phyloP scores from a whole-genome alignment of 2,113 vertebrate species.

The Microtus ochrogaster region DNA sequence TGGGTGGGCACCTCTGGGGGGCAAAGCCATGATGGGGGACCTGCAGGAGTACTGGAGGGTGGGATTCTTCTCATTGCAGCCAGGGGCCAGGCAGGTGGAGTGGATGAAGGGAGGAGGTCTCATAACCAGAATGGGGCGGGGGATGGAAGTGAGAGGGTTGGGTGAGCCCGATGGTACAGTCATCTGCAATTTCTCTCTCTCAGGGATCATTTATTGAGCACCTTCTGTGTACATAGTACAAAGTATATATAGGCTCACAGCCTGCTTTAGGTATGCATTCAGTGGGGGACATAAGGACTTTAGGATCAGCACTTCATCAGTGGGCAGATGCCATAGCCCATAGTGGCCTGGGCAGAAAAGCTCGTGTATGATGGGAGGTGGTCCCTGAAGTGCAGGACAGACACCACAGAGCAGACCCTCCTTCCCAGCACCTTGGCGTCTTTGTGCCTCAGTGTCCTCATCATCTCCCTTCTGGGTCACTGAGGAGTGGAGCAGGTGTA shows the following conservation, averaged over 20 bases:
- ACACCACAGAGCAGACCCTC: not conserved
- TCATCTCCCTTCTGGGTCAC: not conserved
- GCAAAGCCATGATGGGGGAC: not conserved
- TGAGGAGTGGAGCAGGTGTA: not conserved
- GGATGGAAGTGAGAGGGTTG: too few relatives aligned
- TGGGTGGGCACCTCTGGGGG: not conserved
- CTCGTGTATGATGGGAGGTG: not conserved
- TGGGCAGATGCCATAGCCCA: not conserved
- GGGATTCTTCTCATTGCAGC: not conserved
- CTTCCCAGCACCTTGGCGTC: not conserved
- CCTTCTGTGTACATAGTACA: not conserved
- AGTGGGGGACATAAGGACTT: not conserved
- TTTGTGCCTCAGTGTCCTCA: not conserved
- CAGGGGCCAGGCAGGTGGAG: not conserved
- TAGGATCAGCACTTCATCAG: not conserved
- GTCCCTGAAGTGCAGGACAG: rapidly evolving
- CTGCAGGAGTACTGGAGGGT: not conserved
- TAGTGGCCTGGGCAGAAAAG: not conserved
- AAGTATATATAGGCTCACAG: not conserved
- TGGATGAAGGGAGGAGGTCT: not conserved
- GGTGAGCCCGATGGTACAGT: not conserved
- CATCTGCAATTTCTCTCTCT: not conserved
- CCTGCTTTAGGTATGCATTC: not conserved
- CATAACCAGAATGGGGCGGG: not conserved
- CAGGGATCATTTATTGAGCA: not conserved